These are phyloP conservation scores for Drosophila anceps DNA, from an alignment of 2,888 invertebrate genomes.

Conservation along the genomic window DNA sequence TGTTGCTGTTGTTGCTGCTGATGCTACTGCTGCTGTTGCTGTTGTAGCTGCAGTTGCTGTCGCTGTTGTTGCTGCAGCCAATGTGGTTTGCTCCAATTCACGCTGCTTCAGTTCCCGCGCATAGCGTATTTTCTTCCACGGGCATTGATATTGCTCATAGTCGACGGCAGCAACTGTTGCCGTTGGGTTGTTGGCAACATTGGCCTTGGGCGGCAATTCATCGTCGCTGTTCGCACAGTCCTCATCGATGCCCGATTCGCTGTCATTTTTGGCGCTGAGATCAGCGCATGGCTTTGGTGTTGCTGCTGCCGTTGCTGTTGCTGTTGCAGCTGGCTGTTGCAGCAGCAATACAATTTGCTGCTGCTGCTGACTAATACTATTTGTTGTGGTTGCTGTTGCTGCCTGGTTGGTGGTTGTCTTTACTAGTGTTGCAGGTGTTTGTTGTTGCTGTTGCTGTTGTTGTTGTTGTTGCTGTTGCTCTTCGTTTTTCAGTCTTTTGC, in stretches of 20 bases:
- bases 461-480: slow-evolving; percentile 61
- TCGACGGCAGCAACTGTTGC: slow-evolving; percentile 46
- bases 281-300: slow-evolving; percentile 71
- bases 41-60: slow-evolving; percentile 14
- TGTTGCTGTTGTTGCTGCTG: slow-evolving; percentile 29
- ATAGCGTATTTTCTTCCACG: slow-evolving; percentile 85
- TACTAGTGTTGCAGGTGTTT: slow-evolving; percentile 76
- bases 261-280: slow-evolving; percentile 75
- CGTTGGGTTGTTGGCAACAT: slow-evolving; percentile 19
- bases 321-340: slow-evolving; percentile 27
- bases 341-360: slow-evolving; percentile 55
- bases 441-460: slow-evolving; percentile 65
- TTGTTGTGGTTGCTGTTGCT: slow-evolving; percentile 69
- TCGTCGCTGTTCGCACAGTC: slow-evolving; percentile 76
- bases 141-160: slow-evolving; percentile 84
- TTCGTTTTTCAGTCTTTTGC: slow-evolving; percentile 84
- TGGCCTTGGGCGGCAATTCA: slow-evolving; percentile 54
- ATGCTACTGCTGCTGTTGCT: slow-evolving; percentile 33
- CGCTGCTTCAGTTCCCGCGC: slow-evolving; percentile 85
- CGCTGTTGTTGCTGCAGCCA: slow-evolving; percentile 8
- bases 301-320: slow-evolving; percentile 32
- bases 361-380: slow-evolving; percentile 80
- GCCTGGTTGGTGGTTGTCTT: slow-evolving; percentile 77
- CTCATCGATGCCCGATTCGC: slow-evolving; percentile 79
- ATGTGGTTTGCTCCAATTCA: slow-evolving; percentile 68